Percentiles rank a stretch among this genome's conserved stretches.
Evolutionary conservation across 1,140 invertebrate species (phyloP).

Genomic region (Bombus terrestris): DNA sequence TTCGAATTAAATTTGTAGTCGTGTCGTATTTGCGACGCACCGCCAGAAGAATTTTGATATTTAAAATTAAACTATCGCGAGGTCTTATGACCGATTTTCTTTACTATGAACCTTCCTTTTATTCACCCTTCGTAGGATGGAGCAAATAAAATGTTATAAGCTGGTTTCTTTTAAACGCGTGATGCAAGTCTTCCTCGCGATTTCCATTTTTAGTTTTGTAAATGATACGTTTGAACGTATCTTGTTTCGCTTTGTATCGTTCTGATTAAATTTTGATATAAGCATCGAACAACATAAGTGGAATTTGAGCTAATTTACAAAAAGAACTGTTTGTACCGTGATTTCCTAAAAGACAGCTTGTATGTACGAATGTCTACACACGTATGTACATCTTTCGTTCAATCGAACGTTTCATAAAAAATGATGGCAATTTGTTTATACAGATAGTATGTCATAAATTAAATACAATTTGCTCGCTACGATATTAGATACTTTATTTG

Average conservation of each 20-base stretch:
- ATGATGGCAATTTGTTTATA: neutral
- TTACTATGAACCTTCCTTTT: neutral
- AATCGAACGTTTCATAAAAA: neutral
- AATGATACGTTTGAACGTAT: too few species aligned
- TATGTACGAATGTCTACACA: too few species aligned
- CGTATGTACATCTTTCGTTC: neutral
- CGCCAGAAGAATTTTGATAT: neutral
- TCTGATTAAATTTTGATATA: too few species aligned
- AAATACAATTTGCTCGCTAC: neutral
- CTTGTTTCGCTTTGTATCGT: too few species aligned
- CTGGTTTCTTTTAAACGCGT: too few species aligned
- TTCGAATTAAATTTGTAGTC: constrained; percentile 2
- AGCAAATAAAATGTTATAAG: too few species aligned
- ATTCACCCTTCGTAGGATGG: too few species aligned
- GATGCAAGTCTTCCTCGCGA: too few species aligned
- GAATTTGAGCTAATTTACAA: too few species aligned
- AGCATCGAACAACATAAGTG: too few species aligned
- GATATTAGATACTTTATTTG: neutral
- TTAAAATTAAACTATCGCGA: neutral
- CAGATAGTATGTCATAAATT: neutral
- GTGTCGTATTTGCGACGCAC: neutral
- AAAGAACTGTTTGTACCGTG: too few species aligned
- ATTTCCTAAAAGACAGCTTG: neutral
- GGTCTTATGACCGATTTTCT: neutral
- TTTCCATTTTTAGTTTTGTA: too few species aligned